Evolutionary conservation across 2,113 vertebrate genomes (phyloP).

Genomic region (Corydoras sp.): DNA sequence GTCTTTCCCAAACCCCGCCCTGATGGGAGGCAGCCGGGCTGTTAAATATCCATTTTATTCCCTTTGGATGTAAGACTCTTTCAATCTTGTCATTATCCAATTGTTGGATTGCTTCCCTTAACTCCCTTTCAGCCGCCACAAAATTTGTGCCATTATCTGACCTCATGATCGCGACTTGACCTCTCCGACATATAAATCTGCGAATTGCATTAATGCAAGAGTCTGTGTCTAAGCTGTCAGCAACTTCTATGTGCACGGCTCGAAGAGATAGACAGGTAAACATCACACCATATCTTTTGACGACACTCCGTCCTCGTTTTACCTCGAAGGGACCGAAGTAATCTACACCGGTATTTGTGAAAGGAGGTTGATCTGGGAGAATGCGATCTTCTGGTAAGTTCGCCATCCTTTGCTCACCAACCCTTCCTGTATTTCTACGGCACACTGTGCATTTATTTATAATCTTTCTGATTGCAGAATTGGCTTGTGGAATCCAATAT

Average conservation of each 20-base stretch:
- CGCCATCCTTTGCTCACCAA: constrained; percentile 20
- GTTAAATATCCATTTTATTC: constrained; percentile 17
- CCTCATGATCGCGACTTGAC: constrained; percentile 16
- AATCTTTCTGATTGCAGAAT: neutral
- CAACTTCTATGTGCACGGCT: neutral
- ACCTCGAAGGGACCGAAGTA: constrained; percentile 3
- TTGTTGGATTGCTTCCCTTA: neutral
- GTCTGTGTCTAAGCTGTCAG: neutral
- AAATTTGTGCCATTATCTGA: constrained; percentile 37
- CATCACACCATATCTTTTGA: neutral
- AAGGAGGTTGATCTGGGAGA: neutral
- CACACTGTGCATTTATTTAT: neutral
- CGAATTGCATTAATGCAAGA: constrained; percentile 18
- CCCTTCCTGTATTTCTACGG: neutral
- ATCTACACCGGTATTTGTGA: neutral
- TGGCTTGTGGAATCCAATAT: constrained; percentile 16
- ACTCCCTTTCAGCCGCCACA: constrained; percentile 2
- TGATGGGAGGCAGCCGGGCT: constrained; percentile 9
- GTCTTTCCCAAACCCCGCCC: constrained; percentile 17
- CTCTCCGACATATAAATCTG: constrained; percentile 23
- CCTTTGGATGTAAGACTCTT: neutral
- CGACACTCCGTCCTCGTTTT: neutral
- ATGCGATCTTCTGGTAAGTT: constrained; percentile 12
- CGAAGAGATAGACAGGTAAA: constrained; percentile 2
- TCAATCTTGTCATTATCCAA: too few relatives aligned